phyloP scores from a whole-genome alignment of 2,113 vertebrate genomes.

The Phyllostomus hastatus region DNA sequence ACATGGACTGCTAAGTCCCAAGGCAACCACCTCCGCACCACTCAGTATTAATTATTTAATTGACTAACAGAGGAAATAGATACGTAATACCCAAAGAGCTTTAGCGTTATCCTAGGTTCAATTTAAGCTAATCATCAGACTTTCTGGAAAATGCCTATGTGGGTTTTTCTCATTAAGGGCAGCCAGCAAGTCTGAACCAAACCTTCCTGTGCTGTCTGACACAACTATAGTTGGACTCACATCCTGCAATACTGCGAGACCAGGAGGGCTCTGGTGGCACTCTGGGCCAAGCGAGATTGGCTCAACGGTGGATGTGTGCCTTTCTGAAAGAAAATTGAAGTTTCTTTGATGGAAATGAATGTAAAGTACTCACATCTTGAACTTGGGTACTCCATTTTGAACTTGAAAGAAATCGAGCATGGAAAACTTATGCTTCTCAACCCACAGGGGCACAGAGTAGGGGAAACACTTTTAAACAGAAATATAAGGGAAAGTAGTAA shows the following conservation, averaged over 20 bases:
- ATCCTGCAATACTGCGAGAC: conserved; percentile 31
- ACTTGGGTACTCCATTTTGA: not conserved
- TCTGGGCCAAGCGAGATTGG: conserved; percentile 41
- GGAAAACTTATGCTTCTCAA: not conserved
- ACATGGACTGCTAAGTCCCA: not conserved
- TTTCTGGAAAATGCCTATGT: conserved; percentile 73
- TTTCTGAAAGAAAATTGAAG: not conserved
- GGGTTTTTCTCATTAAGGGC: conserved; percentile 67
- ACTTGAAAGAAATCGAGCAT: not conserved
- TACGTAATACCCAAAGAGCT: conserved; percentile 52
- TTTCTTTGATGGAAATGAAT: not conserved
- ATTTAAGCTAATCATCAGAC: conserved; percentile 68
- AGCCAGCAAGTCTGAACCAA: conserved; percentile 66
- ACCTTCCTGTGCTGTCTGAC: conserved; percentile 58
- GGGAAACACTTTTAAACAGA: not conserved
- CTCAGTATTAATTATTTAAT: conserved; percentile 61
- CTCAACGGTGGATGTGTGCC: conserved; percentile 50
- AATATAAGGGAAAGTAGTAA: not conserved
- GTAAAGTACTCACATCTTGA: not conserved
- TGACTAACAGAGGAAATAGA: conserved; percentile 54
- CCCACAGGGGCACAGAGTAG: not conserved
- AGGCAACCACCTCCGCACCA: not conserved
- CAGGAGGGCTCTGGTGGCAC: not conserved
- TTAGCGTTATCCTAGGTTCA: conserved; percentile 59
- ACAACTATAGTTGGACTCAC: conserved; percentile 31